Conservation (phyloP, 1,140 invertebrate genomes). For the Holotrichia oblita region DNA sequence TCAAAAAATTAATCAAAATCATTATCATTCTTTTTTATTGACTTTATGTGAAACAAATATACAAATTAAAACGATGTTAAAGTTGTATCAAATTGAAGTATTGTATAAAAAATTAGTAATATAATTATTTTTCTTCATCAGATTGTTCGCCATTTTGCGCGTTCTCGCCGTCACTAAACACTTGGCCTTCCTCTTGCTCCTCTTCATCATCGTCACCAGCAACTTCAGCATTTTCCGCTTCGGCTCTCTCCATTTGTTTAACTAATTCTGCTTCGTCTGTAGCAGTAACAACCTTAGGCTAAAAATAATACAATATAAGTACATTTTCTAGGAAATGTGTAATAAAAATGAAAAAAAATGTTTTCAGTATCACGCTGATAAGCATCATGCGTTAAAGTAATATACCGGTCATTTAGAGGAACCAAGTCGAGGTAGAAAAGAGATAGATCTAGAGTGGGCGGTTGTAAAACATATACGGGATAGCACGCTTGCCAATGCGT, state of each 20-base stretch:
- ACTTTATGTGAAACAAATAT: background rate
- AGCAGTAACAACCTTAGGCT: conserved; percentile 98
- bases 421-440: too few species aligned
- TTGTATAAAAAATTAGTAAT: background rate
- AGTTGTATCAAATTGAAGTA: background rate
- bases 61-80: background rate
- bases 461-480: too few species aligned
- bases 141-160: conserved; percentile 55
- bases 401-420: too few species aligned
- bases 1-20: too few species aligned
- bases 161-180: conserved; percentile 62
- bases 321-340: too few species aligned
- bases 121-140: conserved; percentile 41
- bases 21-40: conserved; percentile 21
- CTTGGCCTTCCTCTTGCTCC: conserved; percentile 67
- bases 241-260: conserved; percentile 91
- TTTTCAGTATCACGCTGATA: too few species aligned
- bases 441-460: too few species aligned
- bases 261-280: conserved; percentile 96
- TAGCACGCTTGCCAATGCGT: too few species aligned
- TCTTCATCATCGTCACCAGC: conserved; percentile 89
- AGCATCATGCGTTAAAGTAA: too few species aligned
- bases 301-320: conserved; percentile 56
- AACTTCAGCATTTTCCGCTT: conserved; percentile 94
- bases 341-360: too few species aligned